These are phyloP conservation scores for Macquaria ambigua DNA, from an alignment of 2,113 vertebrate genomes.

Conservation along the genomic window DNA sequence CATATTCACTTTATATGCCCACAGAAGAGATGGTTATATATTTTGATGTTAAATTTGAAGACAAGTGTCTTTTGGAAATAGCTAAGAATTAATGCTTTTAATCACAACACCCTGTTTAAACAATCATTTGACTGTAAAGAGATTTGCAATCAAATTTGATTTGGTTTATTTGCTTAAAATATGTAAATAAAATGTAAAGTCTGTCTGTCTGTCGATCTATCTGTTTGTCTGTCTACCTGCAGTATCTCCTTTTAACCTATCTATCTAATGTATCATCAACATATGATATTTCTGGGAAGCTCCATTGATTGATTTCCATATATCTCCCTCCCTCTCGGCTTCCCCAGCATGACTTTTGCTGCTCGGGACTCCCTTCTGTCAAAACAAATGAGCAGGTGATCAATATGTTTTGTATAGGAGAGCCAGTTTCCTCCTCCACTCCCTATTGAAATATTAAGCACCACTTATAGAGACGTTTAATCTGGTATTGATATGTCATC, in stretches of 20 bases:
- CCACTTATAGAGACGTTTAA: conserved; percentile 61
- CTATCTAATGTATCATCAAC: conserved; percentile 53
- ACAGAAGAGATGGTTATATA: not conserved
- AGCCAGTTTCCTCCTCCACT: conserved; percentile 43
- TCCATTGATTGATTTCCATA: conserved; percentile 71
- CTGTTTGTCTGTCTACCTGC: not conserved
- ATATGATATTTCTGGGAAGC: conserved; percentile 72
- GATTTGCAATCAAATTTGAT: not conserved
- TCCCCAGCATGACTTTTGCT: conserved; percentile 33
- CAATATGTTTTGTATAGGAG: conserved; percentile 69
- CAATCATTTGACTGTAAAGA: not conserved
- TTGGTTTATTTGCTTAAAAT: conserved; percentile 4
- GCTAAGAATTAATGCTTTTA: conserved; percentile 6
- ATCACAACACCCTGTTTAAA: not conserved
- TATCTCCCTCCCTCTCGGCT: conserved; percentile 50
- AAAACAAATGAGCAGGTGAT: conserved; percentile 63
- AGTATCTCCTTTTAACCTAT: conserved; percentile 19
- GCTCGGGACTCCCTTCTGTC: conserved; percentile 54
- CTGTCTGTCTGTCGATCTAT: not conserved
- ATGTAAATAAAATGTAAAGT: conserved; percentile 13
- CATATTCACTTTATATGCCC: not conserved
- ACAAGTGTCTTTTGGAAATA: not conserved
- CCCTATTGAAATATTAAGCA: conserved; percentile 57
- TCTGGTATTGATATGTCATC: conserved; percentile 42
- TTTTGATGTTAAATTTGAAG: conserved; percentile 1